phyloP scores from a whole-genome alignment of 2,113 vertebrate species.

The Sinocyclocheilus grahami region DNA sequence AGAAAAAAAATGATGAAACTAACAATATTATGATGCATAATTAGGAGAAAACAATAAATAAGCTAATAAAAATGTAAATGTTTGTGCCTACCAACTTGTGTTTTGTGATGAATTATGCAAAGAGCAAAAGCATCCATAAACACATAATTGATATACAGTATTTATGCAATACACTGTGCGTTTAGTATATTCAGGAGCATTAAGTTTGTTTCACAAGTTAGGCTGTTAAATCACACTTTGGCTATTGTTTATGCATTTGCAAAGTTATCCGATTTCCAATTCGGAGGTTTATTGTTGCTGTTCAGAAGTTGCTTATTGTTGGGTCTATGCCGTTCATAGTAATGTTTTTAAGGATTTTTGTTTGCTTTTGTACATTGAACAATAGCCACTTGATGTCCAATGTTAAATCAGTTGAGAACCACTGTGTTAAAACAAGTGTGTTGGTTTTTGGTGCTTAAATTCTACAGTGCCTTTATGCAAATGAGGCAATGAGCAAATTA shows the following conservation, averaged over 20 bases:
- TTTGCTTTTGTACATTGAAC: constrained; percentile 8
- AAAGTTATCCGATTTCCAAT: not conserved
- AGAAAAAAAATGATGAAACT: not conserved
- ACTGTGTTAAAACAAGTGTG: constrained; percentile 4
- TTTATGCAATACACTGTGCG: not conserved
- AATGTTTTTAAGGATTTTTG: not conserved
- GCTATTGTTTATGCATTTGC: not conserved
- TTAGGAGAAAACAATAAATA: not conserved
- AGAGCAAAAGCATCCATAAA: not conserved
- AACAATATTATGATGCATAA: not conserved
- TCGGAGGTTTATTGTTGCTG: not conserved
- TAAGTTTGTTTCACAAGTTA: not conserved
- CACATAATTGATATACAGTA: not conserved
- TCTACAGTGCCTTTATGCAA: not conserved
- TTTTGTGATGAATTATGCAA: not conserved
- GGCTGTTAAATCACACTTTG: not conserved
- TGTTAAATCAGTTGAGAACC: not conserved
- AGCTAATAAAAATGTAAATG: not conserved
- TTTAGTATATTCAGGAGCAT: not conserved
- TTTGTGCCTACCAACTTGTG: not conserved
- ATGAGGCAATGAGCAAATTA: not conserved
- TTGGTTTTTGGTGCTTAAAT: not conserved
- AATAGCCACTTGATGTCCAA: not conserved
- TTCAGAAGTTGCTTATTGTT: not conserved
- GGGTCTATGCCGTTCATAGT: too few relatives aligned